Evolutionary conservation across 2,888 invertebrate species (phyloP), one percentile per base, ranked within the genome.

Genomic region (Meiosimyza decipiens): DNA sequence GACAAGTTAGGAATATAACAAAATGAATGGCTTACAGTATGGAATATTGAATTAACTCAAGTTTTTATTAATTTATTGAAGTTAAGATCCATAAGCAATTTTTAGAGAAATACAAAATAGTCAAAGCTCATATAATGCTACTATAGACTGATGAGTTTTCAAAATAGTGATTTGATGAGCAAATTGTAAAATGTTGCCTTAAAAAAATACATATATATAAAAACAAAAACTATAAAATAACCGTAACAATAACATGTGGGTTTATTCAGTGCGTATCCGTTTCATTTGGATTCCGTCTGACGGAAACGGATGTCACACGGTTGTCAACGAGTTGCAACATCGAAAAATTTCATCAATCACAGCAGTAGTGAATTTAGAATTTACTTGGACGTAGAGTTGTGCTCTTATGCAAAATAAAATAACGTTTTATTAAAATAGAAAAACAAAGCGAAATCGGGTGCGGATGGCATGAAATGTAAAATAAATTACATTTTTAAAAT

Each of bases 401-500:
- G 9, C 6, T 40, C 9, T 40, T 40, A 9, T 40, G 40, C 71
- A 69, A 71, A 71, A 75, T 70, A 59, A 73, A 75, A 73, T 65
- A 73, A 73, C 59, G 66, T 72, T 75, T 73, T 73, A 60, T 71
- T 69, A 74, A 57, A 71, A 73, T 65, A 50, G 28, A 28, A 28
- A 65, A 55, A 47, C 54, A 69, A n/a, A 33, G 62, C 47, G 65
- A 59, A 71, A 74, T 72, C 71, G 60, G 71, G 69, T 71, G 55
- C 52, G 65, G 40, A 63, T 69, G 64, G 50, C 59, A 69, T 72
- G 64, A 13, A 71, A 49, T 15, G 28, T 67, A n/a, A 69, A 67
- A 16, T 9, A 67, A 71, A 73, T 67, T 33, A 71, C 72, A 73
- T 71, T 73, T 72, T 63, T 49, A 73, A 75, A 71, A 71, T 71